A percentile compares a stretch with the other conserved stretches of the same genome.
These are phyloP conservation scores for Aegithalos caudatus DNA, from an alignment of 2,113 vertebrate genomes.

Conservation along the genomic window DNA sequence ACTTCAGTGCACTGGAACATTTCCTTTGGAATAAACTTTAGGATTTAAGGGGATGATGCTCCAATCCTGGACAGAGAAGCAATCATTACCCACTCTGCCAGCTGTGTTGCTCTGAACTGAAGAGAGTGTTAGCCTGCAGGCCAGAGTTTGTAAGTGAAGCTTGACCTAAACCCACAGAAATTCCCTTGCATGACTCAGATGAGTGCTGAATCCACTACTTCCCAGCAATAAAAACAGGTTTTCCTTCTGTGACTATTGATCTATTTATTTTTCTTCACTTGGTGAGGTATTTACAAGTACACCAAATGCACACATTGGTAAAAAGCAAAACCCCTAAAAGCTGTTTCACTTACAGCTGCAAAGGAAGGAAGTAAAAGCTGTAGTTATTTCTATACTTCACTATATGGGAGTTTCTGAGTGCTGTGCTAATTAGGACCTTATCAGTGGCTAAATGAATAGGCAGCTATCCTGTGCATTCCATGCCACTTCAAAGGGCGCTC, in stretches of 20 bases:
- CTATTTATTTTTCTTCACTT: neutral
- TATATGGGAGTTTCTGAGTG: neutral
- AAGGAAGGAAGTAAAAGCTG: neutral
- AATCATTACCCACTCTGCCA: neutral
- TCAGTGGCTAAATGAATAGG: slow-evolving; percentile 41
- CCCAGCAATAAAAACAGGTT: neutral
- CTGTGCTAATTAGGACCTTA: slow-evolving; percentile 52
- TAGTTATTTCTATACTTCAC: neutral
- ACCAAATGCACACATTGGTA: neutral
- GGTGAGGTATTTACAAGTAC: neutral
- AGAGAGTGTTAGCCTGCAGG: neutral
- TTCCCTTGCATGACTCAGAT: neutral
- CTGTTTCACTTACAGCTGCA: neutral
- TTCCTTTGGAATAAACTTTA: slow-evolving; percentile 22
- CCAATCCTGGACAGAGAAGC: neutral
- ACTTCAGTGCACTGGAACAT: neutral
- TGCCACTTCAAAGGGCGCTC: slow-evolving; percentile 36
- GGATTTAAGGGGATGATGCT: neutral
- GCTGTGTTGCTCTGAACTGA: neutral
- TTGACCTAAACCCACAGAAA: neutral
- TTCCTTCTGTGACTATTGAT: neutral
- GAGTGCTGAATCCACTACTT: neutral
- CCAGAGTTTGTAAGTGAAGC: neutral
- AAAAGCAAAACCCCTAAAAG: neutral
- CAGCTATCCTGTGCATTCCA: slow-evolving; percentile 31